Percentiles rank a stretch among this genome's conserved stretches.
Conservation (phyloP, 2,888 invertebrate genomes). For the Pycnomerus fuliginosus region DNA sequence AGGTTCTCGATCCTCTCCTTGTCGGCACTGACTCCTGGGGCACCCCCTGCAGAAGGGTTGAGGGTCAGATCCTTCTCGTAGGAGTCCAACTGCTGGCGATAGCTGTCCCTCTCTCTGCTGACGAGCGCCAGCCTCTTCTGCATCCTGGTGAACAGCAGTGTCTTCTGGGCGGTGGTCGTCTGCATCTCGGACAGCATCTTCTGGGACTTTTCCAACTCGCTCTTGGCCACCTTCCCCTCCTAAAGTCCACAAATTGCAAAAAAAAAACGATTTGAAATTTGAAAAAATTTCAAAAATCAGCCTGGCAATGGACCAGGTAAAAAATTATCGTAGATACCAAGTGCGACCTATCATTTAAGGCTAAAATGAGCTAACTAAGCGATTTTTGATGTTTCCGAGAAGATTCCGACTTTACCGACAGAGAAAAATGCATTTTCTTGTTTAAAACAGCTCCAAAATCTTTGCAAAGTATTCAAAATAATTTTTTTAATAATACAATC, state of each 20-base stretch:
- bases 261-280: conserved; percentile 3
- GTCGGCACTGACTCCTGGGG: conserved; percentile 46
- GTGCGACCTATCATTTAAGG: too few relatives aligned
- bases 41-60: conserved; percentile 25
- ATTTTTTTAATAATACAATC: too few relatives aligned
- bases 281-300: too few relatives aligned
- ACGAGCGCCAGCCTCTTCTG: conserved; percentile 71
- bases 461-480: too few relatives aligned
- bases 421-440: too few relatives aligned
- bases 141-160: conserved; percentile 67
- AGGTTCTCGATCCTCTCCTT: conserved; percentile 69
- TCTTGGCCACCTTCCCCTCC: conserved; percentile 60
- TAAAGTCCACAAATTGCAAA: conserved; percentile 35
- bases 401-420: too few relatives aligned
- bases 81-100: conserved; percentile 74
- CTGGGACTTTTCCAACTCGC: conserved; percentile 62
- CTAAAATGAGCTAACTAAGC: too few relatives aligned
- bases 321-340: too few relatives aligned
- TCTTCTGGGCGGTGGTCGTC: conserved; percentile 65
- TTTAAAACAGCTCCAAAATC: too few relatives aligned
- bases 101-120: conserved; percentile 75
- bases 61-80: conserved; percentile 74
- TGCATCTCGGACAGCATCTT: conserved; percentile 64
- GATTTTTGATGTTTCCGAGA: too few relatives aligned
- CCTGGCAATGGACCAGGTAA: too few relatives aligned